Base-by-base conservation (phyloP, 2,888 invertebrate species). In the Sinhomidia bicolor region DNA sequence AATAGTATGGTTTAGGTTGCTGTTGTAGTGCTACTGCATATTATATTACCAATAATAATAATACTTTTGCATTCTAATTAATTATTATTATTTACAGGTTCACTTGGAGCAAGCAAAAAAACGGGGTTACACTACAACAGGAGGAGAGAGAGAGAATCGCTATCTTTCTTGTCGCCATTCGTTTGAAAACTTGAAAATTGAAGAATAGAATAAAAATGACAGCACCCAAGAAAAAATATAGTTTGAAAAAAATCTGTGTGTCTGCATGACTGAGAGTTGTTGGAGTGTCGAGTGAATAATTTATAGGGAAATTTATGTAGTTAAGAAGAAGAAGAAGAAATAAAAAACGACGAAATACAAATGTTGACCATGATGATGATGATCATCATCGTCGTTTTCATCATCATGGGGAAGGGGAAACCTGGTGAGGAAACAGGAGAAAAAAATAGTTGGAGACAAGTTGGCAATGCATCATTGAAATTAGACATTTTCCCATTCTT, bases 381-480 rank as follows among this genome's bases (percentile, higher is more conserved):
- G 20, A 36, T 7, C 57, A 10, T 57, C 57, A 0, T 57, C 57
- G 20, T 57, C 57, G 32, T n/a, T 20, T 4, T 23, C 57, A 10
- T 57, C 57, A 0, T 57, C 57, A n/a, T n/a, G n/a, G n/a, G n/a
- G n/a, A n/a, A n/a, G n/a, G n/a, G n/a, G n/a, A n/a, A n/a, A n/a
- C n/a, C n/a, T 17, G 32, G 29, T 10, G 29, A 44, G 12, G 51
- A 65, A 47, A 23, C 65, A 17, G n/a, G 32, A 29, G 81, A 60
- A 26, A 65, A 81, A 44, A 81, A 81, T 44, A 26, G 68, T 83
- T 57, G 60, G 54, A 44, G 84, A 76, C 84, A 78, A 23, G 78
- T 85, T 51, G 76, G 85, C 85, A 85, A 85, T 85, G 85, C 54
- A 86, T 86, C 80, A 86, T 86, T 86, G 86, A 80, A 86, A 86